Evolutionary conservation across 2,888 invertebrate species (phyloP).

Genomic region (Eretmocerus hayati): DNA sequence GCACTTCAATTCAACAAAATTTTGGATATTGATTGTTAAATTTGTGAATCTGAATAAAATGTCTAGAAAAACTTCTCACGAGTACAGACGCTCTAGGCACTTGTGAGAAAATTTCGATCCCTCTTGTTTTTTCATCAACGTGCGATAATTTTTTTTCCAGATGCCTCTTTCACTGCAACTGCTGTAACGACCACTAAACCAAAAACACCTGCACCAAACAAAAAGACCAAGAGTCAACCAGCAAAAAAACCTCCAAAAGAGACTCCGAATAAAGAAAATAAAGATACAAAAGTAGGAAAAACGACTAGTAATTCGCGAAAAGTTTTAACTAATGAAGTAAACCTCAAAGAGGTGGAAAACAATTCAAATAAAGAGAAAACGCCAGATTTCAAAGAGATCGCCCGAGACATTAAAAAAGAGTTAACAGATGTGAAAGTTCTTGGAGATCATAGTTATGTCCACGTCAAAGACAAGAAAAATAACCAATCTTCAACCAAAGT

Average conservation of each 20-base stretch:
- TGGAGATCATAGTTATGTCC: conserved; percentile 42
- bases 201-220: conserved; percentile 31
- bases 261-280: conserved; percentile 40
- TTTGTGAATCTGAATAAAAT: too few relatives aligned
- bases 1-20: too few relatives aligned
- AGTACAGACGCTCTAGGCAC: too few relatives aligned
- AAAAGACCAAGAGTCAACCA: conserved; percentile 32
- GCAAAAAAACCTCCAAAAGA: conserved; percentile 35
- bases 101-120: too few relatives aligned
- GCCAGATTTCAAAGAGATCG: conserved; percentile 2
- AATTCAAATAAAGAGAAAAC: conserved; percentile 29
- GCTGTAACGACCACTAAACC: conserved; percentile 31
- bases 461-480: conserved; percentile 28
- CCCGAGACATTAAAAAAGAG: conserved; percentile 22
- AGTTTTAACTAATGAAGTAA: conserved; percentile 37
- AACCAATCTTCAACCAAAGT: conserved; percentile 24
- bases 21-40: too few relatives aligned
- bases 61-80: too few relatives aligned
- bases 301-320: conserved; percentile 38
- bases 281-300: conserved; percentile 35
- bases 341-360: conserved; percentile 34
- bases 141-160: too few relatives aligned
- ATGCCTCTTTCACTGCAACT: conserved; percentile 32
- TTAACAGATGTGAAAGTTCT: conserved; percentile 32
- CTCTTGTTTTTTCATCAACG: too few relatives aligned